Base-by-base conservation (phyloP, 1,140 invertebrate species). In the Hypothenemus hampei region DNA sequence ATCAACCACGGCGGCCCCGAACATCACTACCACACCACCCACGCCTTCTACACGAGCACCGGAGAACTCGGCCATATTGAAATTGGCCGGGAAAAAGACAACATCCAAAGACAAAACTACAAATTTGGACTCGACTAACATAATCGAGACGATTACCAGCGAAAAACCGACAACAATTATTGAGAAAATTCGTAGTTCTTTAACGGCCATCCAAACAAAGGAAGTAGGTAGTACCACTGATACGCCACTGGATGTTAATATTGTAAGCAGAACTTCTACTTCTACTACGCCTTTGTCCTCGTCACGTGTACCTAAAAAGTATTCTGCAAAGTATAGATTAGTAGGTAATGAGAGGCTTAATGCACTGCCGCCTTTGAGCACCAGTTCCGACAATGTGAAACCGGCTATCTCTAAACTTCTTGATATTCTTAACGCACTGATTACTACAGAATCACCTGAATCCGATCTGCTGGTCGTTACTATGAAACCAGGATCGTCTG, bases 111-210 rank as follows among this genome's bases (percentile, higher is more conserved):
- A 66, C 58, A 64, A 63, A 21, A 60, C 49, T 16, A 51, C 22
- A 59, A 36, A 47, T 20, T 43, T 58, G 48, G 59, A 65, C 48
- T 51, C 40, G 22, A 47, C 52, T 43, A 61, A 61, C 41, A 52
- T 53, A 20, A 56, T 59, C 36, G 55, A 57, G 29, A 50, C 55
- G n/a, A 47, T 59, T 21, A 71, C 69, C 22, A 71, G 64, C 36
- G 69, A 69, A 61, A 69, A 67, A 65, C 68, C 68, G n/a, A 71
- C 69, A 7, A 71, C 69, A 7, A 64, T 71, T 31, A 71, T 71
- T 44, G 68, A 71, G 59, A 65, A 60, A 61, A 71, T 71, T 51
- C 54, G 70, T 35, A 68, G 60, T 61, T 70, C 68, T 33, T 50
- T 71, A 26, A 66, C 65, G 16, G 67, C 67, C 16, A 71, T 71